Base-by-base conservation (phyloP, 2,888 invertebrate species). In the Prionchulus punctatus region DNA sequence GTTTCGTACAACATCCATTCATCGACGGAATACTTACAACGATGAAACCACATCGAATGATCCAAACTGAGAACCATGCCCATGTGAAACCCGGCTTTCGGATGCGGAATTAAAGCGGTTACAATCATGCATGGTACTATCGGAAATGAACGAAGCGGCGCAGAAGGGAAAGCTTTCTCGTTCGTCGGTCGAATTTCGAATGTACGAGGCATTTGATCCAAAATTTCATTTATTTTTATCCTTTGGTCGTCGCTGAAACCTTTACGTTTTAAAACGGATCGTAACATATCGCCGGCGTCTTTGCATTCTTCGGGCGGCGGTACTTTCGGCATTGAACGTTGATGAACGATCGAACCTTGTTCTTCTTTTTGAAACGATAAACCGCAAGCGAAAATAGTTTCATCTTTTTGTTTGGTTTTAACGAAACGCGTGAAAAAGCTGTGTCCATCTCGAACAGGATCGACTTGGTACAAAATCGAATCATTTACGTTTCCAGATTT, bases 1-100 rank as follows among this genome's bases (percentile, higher is more conserved):
- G 67, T 65, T 61, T 74, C 73, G 61, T 71, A 74, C 55, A 75
- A 65, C 67, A 75, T 66, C 74, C 74, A 75, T 54, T 75, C 72
- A 60, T 74, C 72, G 2, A 70, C 69, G 30, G 68, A 62, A 62
- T 74, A 73, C 30, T 64, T 54, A 47, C 66, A 64, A 4, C 68
- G 66, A 62, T 75, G 75, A 63, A 74, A 74, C 74, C 74, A 75
- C 59, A 75, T 67, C 30, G 70, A 67, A 60, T 75, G 75, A 58
- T 75, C 74, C 43, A 75, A 62, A 0, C 73, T 73, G 2, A 70
- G 64, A 54, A 71, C 67, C 64, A 71, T 68, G 1, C 64, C 66
- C 1, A 64, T 59, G 28, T 54, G 52, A 36, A 63, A 61, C 1
- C 66, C 62, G 1, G 60, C 58, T 30, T 64, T 65, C 4, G 58